A percentile compares a stretch with the other conserved stretches of the same genome.
phyloP scores from a whole-genome alignment of 2,888 invertebrate genomes.

The Sepiola atlantica region DNA sequence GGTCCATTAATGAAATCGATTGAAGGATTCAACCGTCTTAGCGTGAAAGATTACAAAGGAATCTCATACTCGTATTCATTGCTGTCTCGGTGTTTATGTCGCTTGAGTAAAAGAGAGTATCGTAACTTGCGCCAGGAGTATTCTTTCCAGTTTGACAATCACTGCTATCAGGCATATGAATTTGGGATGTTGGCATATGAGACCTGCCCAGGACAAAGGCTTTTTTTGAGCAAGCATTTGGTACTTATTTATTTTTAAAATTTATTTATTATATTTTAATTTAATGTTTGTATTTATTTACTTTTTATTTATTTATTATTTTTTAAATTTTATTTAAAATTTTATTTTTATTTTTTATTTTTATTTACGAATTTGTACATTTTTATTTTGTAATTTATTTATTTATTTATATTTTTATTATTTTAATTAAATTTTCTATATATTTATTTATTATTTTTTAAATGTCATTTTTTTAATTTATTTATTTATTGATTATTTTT shows the following conservation, averaged over 20 bases:
- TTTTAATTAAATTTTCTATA: too few species aligned
- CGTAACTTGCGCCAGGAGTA: constrained; percentile 46
- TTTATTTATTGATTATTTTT: too few species aligned
- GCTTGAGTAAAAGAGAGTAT: constrained; percentile 51
- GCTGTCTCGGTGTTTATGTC: constrained; percentile 52
- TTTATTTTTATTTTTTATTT: too few species aligned
- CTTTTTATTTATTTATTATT: neutral
- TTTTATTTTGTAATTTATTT: too few species aligned
- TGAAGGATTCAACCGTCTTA: constrained; percentile 49
- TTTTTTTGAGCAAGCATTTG: constrained; percentile 37
- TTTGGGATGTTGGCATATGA: constrained; percentile 48
- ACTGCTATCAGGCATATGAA: constrained; percentile 53
- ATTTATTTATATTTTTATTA: too few species aligned
- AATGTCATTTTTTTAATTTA: too few species aligned
- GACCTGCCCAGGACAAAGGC: neutral
- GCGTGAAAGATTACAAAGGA: constrained; percentile 52
- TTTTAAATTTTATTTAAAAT: too few species aligned
- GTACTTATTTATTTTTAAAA: neutral
- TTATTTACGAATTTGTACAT: too few species aligned
- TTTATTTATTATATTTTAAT: neutral
- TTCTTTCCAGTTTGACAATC: constrained; percentile 50
- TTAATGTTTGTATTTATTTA: neutral
- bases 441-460: too few species aligned
- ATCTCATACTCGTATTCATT: constrained; percentile 53
- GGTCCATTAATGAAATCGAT: constrained; percentile 52